Base-by-base conservation (phyloP, 2,113 vertebrate species). In the Pungitius pungitius region DNA sequence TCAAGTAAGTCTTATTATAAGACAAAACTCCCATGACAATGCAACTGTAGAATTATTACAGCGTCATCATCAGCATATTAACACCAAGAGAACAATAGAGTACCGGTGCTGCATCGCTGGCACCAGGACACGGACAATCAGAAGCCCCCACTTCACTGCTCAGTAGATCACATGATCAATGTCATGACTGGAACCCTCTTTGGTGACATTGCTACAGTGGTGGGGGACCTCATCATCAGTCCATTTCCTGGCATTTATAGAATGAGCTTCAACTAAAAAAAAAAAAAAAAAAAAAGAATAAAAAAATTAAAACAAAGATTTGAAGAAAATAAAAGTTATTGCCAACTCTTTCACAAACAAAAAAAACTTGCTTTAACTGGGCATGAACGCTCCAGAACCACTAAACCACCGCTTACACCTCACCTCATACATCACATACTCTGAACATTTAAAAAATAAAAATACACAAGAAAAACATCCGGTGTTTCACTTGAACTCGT, bases 1-100 rank as follows among this genome's bases (percentile, higher is more conserved):
- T 95, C 92, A 94, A 95, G 92, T 92, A 93, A 92, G 93, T 95
- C 94, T 95, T 95, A 95, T 84, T 94, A 93, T 95, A 95, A 95
- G 94, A 95, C 94, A 94, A 92, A 93, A 85, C 82, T 80, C 49
- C 87, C 86, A 83, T 83, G 87, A 86, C 79, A 68, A 92, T 90
- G 87, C 78, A 90, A 91, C 66, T 91, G 91, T 88, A 91, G 90
- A 89, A 89, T 85, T 78, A 82, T 93, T 94, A 92, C 92, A 94
- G 92, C 95, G 94, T 95, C 92, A 88, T 87, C 85, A 83, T 91
- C 87, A 92, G 89, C 88, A 86, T 77, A 64, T 88, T 56, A 78
- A 85, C 78, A 86, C 71, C 47, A 82, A 78, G 78, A 82, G 72
- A 87, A 82, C 79, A 83, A 77, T 85, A 69, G 78, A 91, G 91